Conservation (phyloP, 2,888 invertebrate species). For the Lycia hirtaria region DNA sequence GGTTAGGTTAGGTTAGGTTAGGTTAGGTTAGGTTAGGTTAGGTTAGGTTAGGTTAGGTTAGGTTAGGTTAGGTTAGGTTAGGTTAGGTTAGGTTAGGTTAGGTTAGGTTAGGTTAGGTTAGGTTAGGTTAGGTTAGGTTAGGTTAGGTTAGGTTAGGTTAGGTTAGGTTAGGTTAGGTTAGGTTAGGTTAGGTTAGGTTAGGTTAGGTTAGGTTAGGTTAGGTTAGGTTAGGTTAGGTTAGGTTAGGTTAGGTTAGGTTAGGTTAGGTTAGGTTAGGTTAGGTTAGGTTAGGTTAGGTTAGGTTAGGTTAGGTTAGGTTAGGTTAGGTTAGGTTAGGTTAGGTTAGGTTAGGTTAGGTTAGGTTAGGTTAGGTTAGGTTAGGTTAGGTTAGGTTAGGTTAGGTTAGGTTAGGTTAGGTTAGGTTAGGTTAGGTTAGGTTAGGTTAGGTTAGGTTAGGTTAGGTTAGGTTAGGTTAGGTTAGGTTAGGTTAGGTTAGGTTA, state of each 20-base stretch:
- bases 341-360: constrained; percentile 35
- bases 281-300: constrained; percentile 32
- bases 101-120: constrained; percentile 27
- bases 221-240: constrained; percentile 43
- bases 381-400: constrained; percentile 27
- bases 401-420: constrained; percentile 23
- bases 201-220: constrained; percentile 44
- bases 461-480: constrained; percentile 24
- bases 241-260: constrained; percentile 37
- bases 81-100: constrained; percentile 25
- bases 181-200: constrained; percentile 39
- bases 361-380: constrained; percentile 34
- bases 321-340: constrained; percentile 30
- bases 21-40: constrained; percentile 34
- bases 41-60: constrained; percentile 36
- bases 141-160: constrained; percentile 40
- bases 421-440: constrained; percentile 20
- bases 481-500: constrained; percentile 24
- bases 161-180: constrained; percentile 34
- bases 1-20: constrained; percentile 31
- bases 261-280: constrained; percentile 40
- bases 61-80: constrained; percentile 29
- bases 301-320: constrained; percentile 38
- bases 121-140: constrained; percentile 29
- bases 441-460: constrained; percentile 25